These are phyloP conservation scores for Rousettus leschenaultii DNA, from an alignment of 2,113 vertebrate genomes.

Conservation along the genomic window DNA sequence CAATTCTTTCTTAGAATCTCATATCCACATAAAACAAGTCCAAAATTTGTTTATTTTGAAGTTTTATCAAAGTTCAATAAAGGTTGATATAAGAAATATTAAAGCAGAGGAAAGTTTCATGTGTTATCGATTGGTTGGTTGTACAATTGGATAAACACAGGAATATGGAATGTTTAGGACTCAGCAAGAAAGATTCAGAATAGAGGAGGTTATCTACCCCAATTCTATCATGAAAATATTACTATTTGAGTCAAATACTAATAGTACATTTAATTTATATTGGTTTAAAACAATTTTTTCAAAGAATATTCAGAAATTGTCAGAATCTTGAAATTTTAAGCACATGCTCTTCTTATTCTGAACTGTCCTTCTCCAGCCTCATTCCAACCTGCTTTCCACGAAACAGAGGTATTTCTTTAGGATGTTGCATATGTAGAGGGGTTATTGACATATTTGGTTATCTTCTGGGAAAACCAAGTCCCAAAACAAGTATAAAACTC, in stretches of 20 bases:
- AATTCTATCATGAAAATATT: not conserved
- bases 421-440: not conserved
- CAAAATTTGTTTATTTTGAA: constrained; percentile 39
- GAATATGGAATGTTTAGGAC: not conserved
- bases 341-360: not conserved
- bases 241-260: not conserved
- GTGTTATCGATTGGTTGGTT: not conserved
- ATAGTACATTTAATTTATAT: not conserved
- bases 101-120: constrained; percentile 41
- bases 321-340: not conserved
- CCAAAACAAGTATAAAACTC: not conserved
- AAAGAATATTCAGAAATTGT: not conserved
- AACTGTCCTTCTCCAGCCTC: not conserved
- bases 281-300: not conserved
- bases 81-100: constrained; percentile 52
- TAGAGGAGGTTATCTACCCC: not conserved
- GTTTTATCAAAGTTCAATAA: constrained; percentile 17
- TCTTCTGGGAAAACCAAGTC: not conserved
- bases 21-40: constrained; percentile 16
- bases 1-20: not conserved
- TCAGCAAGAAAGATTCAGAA: not conserved
- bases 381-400: not conserved
- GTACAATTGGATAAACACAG: constrained; percentile 4
- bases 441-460: not conserved
- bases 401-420: not conserved